phyloP scores from a whole-genome alignment of 2,888 invertebrate species.

The Tipula helvola region DNA sequence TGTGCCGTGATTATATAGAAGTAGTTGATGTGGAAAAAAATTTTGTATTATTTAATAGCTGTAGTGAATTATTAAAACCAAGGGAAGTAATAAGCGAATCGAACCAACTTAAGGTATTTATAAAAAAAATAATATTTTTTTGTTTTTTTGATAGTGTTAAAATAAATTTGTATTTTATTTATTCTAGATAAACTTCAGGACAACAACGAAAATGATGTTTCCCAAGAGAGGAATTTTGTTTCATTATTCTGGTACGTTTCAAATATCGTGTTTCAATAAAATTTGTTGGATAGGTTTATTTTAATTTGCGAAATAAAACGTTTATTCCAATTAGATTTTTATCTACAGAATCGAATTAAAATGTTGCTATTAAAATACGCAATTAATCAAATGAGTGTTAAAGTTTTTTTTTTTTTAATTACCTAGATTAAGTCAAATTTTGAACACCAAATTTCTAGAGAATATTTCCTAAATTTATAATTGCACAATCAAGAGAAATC shows the following conservation, averaged over 20 bases:
- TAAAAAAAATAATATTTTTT: background rate
- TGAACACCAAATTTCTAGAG: too few species aligned
- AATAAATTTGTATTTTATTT: slow-evolving; percentile 13
- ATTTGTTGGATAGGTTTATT: background rate
- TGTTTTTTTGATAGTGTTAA: slow-evolving; percentile 12
- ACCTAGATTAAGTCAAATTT: too few species aligned
- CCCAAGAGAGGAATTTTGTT: slow-evolving; percentile 52
- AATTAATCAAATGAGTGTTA: too few species aligned
- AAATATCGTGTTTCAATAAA: background rate
- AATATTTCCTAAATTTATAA: too few species aligned
- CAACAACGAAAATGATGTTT: slow-evolving; percentile 38
- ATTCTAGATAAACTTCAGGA: slow-evolving; percentile 35
- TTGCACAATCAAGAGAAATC: too few species aligned
- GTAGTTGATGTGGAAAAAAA: slow-evolving; percentile 18
- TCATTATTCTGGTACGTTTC: slow-evolving; percentile 47
- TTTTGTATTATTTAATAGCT: slow-evolving; percentile 20
- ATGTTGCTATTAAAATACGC: background rate
- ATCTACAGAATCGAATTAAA: background rate
- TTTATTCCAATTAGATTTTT: background rate
- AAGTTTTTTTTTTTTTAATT: too few species aligned
- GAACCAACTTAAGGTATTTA: slow-evolving; percentile 20
- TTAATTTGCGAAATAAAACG: background rate
- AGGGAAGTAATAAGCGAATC: slow-evolving; percentile 20
- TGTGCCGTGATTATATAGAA: slow-evolving; percentile 21
- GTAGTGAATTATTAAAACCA: slow-evolving; percentile 18